These are phyloP conservation scores for Slavum lentiscoides DNA, from an alignment of 2,888 invertebrate species.

Conservation along the genomic window DNA sequence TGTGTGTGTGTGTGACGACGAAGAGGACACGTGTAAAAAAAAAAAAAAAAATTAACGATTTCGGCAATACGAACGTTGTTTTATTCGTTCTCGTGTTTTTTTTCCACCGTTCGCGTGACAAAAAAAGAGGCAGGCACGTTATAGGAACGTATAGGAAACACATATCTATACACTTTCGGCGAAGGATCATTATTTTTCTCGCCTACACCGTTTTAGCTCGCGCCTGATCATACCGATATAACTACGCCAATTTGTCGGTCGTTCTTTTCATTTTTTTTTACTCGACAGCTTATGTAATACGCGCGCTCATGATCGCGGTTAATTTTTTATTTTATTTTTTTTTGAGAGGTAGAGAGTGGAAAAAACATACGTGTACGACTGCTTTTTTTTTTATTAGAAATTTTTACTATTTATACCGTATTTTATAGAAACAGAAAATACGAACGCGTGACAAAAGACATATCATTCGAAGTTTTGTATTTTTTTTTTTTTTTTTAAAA, in stretches of 20 bases:
- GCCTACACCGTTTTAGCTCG: neutral
- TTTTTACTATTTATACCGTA: too few relatives aligned
- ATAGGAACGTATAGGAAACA: neutral
- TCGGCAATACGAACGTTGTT: neutral
- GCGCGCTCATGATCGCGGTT: too few relatives aligned
- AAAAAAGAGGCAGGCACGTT: neutral
- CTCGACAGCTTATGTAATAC: neutral
- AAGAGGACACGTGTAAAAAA: neutral
- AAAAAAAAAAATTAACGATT: slow-evolving; percentile 7
- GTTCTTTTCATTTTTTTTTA: neutral
- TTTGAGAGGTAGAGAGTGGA: too few relatives aligned
- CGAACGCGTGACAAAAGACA: too few relatives aligned
- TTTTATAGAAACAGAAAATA: too few relatives aligned
- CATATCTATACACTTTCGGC: neutral
- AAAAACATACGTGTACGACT: too few relatives aligned
- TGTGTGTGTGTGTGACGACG: neutral
- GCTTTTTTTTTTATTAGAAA: too few relatives aligned
- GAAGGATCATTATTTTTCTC: neutral
- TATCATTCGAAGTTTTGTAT: too few relatives aligned
- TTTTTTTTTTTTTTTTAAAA: too few relatives aligned
- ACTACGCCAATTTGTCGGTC: neutral
- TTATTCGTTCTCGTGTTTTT: neutral
- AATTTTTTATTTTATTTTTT: too few relatives aligned
- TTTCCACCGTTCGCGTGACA: neutral
- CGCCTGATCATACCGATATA: neutral